Percentiles rank a stretch among this genome's conserved stretches.
These are phyloP conservation scores for Spea bombifrons DNA, from an alignment of 2,113 vertebrate species.

Conservation along the genomic window DNA sequence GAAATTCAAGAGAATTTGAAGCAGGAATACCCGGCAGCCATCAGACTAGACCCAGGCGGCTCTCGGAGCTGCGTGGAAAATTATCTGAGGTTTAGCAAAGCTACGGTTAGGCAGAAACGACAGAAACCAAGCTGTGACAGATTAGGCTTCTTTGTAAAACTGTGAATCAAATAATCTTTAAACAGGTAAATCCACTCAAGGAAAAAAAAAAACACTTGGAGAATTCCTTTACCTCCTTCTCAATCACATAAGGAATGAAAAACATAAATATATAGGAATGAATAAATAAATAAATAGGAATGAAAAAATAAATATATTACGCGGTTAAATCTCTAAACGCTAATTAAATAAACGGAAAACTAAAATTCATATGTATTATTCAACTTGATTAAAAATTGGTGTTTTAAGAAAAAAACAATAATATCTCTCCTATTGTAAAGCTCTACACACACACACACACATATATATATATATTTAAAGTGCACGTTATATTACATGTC, in stretches of 20 bases:
- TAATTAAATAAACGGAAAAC: too few species aligned
- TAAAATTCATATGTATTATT: too few species aligned
- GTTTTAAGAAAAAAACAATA: too few species aligned
- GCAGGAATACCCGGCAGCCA: neutral
- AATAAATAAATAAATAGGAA: too few species aligned
- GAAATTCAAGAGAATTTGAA: neutral
- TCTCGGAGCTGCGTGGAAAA: neutral
- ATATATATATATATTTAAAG: too few species aligned
- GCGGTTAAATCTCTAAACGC: too few species aligned
- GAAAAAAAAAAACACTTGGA: neutral
- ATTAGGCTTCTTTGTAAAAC: neutral
- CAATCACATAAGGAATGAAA: neutral
- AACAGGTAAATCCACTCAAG: constrained; percentile 8
- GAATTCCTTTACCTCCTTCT: neutral
- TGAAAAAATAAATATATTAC: too few species aligned
- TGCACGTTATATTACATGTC: too few species aligned
- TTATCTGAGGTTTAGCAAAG: neutral
- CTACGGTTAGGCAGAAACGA: neutral
- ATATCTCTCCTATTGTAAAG: too few species aligned
- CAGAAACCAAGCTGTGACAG: neutral
- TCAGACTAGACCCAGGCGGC: neutral
- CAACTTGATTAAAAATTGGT: too few species aligned
- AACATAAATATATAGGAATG: neutral
- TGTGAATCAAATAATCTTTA: neutral
- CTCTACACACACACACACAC: too few species aligned